Evolutionary conservation across 2,888 invertebrate genomes (phyloP).

Genomic region (Lasioglossum figueresi): DNA sequence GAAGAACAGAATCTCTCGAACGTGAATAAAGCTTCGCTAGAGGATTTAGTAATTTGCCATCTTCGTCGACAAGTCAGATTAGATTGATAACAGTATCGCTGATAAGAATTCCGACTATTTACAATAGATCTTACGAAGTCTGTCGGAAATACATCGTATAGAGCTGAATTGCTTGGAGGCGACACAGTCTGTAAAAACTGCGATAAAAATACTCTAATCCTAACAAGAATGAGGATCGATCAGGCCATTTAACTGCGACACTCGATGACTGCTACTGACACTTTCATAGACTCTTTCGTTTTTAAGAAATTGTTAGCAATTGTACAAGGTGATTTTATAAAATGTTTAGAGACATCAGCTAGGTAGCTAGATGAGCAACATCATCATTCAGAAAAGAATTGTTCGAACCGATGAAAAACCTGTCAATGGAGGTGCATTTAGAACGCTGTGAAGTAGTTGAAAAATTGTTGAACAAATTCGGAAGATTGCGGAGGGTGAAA

Average conservation of each 20-base stretch:
- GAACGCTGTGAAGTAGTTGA: too few relatives aligned
- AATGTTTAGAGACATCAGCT: too few relatives aligned
- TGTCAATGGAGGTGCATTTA: too few relatives aligned
- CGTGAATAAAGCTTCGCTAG: not conserved
- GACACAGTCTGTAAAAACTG: not conserved
- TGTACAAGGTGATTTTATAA: too few relatives aligned
- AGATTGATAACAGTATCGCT: constrained; percentile 1
- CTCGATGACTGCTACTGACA: not conserved
- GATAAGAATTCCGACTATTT: constrained; percentile 4
- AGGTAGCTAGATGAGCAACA: too few relatives aligned
- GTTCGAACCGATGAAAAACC: too few relatives aligned
- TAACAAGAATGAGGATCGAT: not conserved
- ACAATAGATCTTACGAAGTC: not conserved
- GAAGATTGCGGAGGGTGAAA: too few relatives aligned
- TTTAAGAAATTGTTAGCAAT: not conserved
- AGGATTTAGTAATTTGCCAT: not conserved
- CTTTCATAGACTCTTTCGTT: not conserved
- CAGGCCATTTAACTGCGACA: not conserved
- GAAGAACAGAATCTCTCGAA: not conserved
- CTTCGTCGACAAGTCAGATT: not conserved
- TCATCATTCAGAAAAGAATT: too few relatives aligned
- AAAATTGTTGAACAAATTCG: too few relatives aligned
- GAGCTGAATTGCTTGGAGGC: not conserved
- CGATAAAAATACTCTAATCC: not conserved
- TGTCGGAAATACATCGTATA: not conserved